Percentiles rank a stretch among this genome's conserved stretches.
Evolutionary conservation across 2,888 invertebrate genomes (phyloP).

Genomic region (Spisula solida): DNA sequence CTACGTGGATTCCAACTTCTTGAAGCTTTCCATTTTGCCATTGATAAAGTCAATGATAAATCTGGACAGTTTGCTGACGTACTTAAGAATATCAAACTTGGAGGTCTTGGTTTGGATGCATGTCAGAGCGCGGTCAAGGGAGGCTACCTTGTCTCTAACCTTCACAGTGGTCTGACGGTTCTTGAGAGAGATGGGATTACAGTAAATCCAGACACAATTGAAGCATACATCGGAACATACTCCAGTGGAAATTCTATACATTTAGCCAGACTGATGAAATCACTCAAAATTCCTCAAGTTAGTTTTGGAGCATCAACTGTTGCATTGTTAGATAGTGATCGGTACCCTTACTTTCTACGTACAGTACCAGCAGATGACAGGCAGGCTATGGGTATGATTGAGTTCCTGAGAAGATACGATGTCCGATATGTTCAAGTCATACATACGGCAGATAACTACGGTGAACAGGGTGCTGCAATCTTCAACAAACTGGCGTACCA

Average conservation of each 20-base stretch:
- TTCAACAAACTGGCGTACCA: constrained; percentile 74
- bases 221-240: constrained; percentile 82
- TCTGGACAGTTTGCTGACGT: constrained; percentile 81
- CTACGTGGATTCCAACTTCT: constrained; percentile 84
- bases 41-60: constrained; percentile 82
- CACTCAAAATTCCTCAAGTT: constrained; percentile 82
- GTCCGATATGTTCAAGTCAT: constrained; percentile 87
- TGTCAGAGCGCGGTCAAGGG: constrained; percentile 81
- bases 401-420: constrained; percentile 85
- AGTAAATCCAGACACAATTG: constrained; percentile 79
- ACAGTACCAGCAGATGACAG: constrained; percentile 84
- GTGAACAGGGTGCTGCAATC: constrained; percentile 74
- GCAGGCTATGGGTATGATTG: constrained; percentile 84
- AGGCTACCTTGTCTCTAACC: constrained; percentile 84
- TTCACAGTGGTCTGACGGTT: constrained; percentile 79
- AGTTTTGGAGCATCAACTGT: constrained; percentile 81
- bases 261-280: constrained; percentile 80
- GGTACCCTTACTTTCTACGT: constrained; percentile 83
- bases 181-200: constrained; percentile 73
- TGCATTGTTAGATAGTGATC: constrained; percentile 74
- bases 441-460: constrained; percentile 80
- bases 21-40: constrained; percentile 85
- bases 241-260: constrained; percentile 80
- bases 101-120: constrained; percentile 84
- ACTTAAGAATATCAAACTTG: constrained; percentile 80